phyloP scores from a whole-genome alignment of 2,888 invertebrate genomes.

The Lepidochrysops patricia region DNA sequence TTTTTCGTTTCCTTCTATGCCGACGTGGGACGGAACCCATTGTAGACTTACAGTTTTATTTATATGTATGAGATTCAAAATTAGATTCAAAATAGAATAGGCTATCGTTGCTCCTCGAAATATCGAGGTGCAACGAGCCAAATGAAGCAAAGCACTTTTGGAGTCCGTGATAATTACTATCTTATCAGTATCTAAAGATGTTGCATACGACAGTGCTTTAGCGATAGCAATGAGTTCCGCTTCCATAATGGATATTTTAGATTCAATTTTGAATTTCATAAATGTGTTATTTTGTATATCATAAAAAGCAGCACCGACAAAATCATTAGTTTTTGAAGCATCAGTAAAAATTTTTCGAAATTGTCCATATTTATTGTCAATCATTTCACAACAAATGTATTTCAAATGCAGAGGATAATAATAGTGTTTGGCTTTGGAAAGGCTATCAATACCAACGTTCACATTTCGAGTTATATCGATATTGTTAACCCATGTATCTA shows the following conservation, averaged over 20 bases:
- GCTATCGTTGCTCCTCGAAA: constrained; percentile 21
- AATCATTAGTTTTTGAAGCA: too few relatives aligned
- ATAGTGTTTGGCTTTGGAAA: neutral
- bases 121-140: constrained; percentile 21
- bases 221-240: neutral
- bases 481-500: too few relatives aligned
- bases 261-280: constrained; percentile 14
- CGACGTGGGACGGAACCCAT: constrained; percentile 22
- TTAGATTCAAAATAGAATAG: constrained; percentile 19
- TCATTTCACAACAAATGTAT: neutral
- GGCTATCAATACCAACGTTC: too few relatives aligned
- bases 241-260: neutral
- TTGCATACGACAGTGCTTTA: neutral
- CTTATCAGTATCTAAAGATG: neutral
- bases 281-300: too few relatives aligned
- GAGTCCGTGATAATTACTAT: constrained; percentile 22
- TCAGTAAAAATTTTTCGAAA: neutral
- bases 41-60: constrained; percentile 16
- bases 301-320: too few relatives aligned
- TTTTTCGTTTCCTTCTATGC: neutral
- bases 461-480: too few relatives aligned
- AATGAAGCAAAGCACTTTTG: constrained; percentile 20
- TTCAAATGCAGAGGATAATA: neutral
- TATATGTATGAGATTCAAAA: constrained; percentile 12
- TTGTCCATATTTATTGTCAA: neutral